Evolutionary conservation across 1,140 invertebrate genomes (phyloP), one percentile per base, ranked within the genome.

Genomic region (Drosophila punjabiensis): DNA sequence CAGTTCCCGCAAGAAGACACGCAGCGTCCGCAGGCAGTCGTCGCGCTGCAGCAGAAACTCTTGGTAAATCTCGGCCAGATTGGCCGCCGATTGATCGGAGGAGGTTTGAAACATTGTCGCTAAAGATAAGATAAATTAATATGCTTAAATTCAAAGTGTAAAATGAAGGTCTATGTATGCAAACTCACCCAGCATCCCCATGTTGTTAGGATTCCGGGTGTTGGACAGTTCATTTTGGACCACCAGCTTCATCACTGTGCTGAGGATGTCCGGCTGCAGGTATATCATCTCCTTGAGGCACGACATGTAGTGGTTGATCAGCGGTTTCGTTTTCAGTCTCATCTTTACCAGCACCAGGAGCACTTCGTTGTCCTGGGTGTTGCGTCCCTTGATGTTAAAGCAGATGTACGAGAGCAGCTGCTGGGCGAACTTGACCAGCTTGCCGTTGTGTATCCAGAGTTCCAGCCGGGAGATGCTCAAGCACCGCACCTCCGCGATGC

Each of bases 141-240:
- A 3, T 13, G 35, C 58, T 37, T 10, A 55, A 33, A 47, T 13
- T 63, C 43, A 1, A 35, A 10, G 18, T 2, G 0, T n/a, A 0
- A 24, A 16, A 7, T 14, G 5, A 16, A n/a, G 7, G 24, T 13
- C n/a, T 41, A 5, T 10, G 11, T 18, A 60, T n/a, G 7, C 0
- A 8, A 56, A 39, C 77, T 88, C 64, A 93, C 92, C 92, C 16
- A 93, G 58, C 89, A 93, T 93, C 50, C 93, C 95, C 96, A 99
- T 98, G 93, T 99, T 99, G 94, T 99, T 99, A 0, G 97, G 97
- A 94, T 98, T 99, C 53, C 98, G 95, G 7, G 96, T 95, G 84
- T 97, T 96, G 0, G 98, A 98, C 37, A 99, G 94, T 94, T 99
- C 98, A 93, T 99, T 99, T 93, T 98, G 98, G 74, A 99, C 96